Conservation (phyloP, 2,888 invertebrate genomes). For the Torymus auratus region DNA sequence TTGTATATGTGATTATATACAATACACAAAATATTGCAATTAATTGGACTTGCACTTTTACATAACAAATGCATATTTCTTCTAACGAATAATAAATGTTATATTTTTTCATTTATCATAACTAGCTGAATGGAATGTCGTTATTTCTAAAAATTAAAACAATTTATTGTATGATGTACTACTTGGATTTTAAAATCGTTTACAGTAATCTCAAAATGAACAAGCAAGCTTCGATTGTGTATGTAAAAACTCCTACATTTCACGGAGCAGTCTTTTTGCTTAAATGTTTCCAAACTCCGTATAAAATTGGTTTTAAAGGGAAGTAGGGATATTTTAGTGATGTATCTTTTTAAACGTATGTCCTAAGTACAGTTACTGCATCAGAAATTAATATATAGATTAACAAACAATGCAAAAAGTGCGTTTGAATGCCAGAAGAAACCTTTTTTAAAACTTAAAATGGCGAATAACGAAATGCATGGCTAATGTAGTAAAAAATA, state of each 20-base stretch:
- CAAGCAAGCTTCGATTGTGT: conserved; percentile 34
- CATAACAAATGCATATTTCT: conserved; percentile 41
- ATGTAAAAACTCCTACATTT: conserved; percentile 35
- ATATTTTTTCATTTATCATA: conserved; percentile 30
- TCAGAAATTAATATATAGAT: conserved; percentile 7
- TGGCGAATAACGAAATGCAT: neutral
- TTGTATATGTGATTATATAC: conserved; percentile 73
- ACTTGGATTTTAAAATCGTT: conserved; percentile 20
- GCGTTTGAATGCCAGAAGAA: too few species aligned
- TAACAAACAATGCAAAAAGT: too few species aligned
- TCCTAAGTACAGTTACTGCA: conserved; percentile 19
- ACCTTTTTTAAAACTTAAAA: neutral
- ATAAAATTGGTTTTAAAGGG: conserved; percentile 28
- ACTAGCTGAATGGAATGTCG: conserved; percentile 31
- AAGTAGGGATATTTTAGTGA: conserved; percentile 17
- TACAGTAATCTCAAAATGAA: conserved; percentile 15
- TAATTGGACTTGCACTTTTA: conserved; percentile 37
- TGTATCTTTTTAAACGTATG: conserved; percentile 9
- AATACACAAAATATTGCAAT: conserved; percentile 67
- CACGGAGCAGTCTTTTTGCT: conserved; percentile 39
- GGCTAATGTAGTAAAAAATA: conserved; percentile 1
- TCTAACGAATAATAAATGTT: conserved; percentile 31
- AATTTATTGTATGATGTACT: conserved; percentile 22
- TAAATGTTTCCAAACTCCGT: conserved; percentile 41
- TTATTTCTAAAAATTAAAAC: conserved; percentile 35